Evolutionary conservation across 2,797 vertebrate species (phyloP).

Genomic region (Dromococcyx pavoninus): DNA sequence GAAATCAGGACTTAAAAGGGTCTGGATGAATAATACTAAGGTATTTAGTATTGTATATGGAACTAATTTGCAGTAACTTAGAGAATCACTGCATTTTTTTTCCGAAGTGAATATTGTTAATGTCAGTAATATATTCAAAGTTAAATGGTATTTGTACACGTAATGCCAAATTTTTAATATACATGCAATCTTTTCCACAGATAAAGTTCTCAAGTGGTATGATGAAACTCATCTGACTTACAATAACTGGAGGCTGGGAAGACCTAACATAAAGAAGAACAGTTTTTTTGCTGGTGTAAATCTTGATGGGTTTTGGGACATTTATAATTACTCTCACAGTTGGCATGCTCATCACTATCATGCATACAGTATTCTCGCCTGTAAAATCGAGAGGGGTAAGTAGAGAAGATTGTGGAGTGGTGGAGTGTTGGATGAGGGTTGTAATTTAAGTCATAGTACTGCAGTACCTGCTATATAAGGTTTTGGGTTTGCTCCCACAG

Average conservation of each 20-base stretch:
- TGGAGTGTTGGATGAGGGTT: background rate
- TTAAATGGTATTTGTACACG: background rate
- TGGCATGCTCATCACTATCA: slow-evolving; percentile 76
- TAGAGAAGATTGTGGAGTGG: background rate
- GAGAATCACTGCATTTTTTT: background rate
- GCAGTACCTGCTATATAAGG: background rate
- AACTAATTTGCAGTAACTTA: background rate
- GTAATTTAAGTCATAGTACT: background rate
- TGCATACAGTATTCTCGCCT: slow-evolving; percentile 85
- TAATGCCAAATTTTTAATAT: background rate
- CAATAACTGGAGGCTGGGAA: slow-evolving; percentile 88
- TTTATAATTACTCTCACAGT: slow-evolving; percentile 61
- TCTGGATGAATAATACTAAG: background rate
- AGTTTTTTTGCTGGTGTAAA: slow-evolving; percentile 87
- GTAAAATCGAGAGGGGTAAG: slow-evolving; percentile 91
- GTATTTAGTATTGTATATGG: background rate
- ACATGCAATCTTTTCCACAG: slow-evolving; percentile 60
- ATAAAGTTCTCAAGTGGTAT: slow-evolving; percentile 84
- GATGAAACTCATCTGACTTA: slow-evolving; percentile 88
- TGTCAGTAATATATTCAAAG: background rate
- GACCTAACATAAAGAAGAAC: slow-evolving; percentile 75
- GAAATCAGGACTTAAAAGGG: background rate
- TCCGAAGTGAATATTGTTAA: background rate
- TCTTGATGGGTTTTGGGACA: slow-evolving; percentile 84
- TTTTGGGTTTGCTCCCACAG: background rate